Base-by-base conservation (phyloP, 2,113 vertebrate species). In the Trochalopteron elliotii region DNA sequence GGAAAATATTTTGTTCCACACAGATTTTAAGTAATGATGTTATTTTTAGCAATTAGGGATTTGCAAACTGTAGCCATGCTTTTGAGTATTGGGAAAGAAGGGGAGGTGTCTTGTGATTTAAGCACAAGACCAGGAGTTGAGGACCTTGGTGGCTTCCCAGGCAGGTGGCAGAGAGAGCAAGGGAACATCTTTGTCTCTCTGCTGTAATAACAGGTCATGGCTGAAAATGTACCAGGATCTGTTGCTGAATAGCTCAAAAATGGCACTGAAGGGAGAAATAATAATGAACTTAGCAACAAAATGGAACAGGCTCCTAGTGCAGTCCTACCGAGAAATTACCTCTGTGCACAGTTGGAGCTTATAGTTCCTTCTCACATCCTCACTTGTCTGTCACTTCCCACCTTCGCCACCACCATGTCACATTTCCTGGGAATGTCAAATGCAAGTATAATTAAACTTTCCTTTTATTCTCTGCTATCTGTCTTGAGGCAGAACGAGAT, bases 371-470 rank as follows among this genome's bases (percentile, higher is more conserved):
- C 89, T 89, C 92, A 90, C 88, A 72, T 63, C 86, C 63, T 83
- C 76, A 53, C 71, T 95, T 74, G 89, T 96, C 93, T 97, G 82
- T 96, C 96, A 89, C 94, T 90, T 95, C 93, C 91, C 88, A 90
- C 92, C 92, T 94, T 94, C 33, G 9, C 81, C 81, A 35, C 37
- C 79, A 31, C 52, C 12, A 2, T 39, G 52, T 64, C 35, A 12
- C 47, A 31, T 74, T 83, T 71, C 44, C 76, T 83, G 79, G 74
- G 78, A 82, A 60, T 55, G 85, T 88, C 77, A 90, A 59, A 60
- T 67, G 78, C 71, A 70, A 94, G 75, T 63, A 25, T 45, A 88
- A 90, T 90, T 84, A 52, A 79, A 81, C 47, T 77, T 92, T 16
- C 53, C 42, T 75, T 68, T 76, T 75, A 40, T 83, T 88, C 42